These are phyloP conservation scores for Melipona beecheii DNA, from an alignment of 2,888 invertebrate species.

Conservation along the genomic window DNA sequence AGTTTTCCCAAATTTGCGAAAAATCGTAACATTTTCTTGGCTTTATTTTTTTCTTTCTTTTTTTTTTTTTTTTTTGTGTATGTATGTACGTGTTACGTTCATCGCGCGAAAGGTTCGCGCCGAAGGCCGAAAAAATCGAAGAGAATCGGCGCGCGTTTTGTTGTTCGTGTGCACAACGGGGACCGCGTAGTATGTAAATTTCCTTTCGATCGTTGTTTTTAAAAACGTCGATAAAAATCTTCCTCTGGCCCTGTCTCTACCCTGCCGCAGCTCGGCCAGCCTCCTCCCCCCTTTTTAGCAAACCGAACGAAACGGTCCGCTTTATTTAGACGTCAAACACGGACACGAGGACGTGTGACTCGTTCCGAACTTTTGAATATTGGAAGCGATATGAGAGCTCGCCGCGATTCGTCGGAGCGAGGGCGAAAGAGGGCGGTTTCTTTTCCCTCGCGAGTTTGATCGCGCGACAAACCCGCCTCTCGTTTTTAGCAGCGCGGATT, in stretches of 20 bases:
- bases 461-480: too few relatives aligned
- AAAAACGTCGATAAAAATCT: background rate
- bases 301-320: background rate
- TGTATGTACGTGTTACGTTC: too few relatives aligned
- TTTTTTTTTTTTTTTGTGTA: too few relatives aligned
- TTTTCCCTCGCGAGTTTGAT: too few relatives aligned
- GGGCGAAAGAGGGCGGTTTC: background rate
- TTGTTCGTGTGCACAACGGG: background rate
- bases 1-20: constrained; percentile 16
- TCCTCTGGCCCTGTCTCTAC: background rate
- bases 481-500: too few relatives aligned
- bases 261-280: background rate
- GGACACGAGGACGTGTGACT: background rate
- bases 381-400: background rate
- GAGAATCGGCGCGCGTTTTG: background rate
- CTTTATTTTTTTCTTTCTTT: constrained; percentile 11
- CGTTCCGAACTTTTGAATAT: constrained; percentile 21
- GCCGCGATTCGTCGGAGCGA: background rate
- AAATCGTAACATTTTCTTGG: constrained; percentile 11
- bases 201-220: background rate
- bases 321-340: constrained; percentile 11
- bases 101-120: background rate
- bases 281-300: background rate
- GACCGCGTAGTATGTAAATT: background rate
- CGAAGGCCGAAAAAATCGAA: background rate